These are phyloP conservation scores for Acanthochromis polyacanthus DNA, from an alignment of 2,113 vertebrate genomes.

Conservation along the genomic window DNA sequence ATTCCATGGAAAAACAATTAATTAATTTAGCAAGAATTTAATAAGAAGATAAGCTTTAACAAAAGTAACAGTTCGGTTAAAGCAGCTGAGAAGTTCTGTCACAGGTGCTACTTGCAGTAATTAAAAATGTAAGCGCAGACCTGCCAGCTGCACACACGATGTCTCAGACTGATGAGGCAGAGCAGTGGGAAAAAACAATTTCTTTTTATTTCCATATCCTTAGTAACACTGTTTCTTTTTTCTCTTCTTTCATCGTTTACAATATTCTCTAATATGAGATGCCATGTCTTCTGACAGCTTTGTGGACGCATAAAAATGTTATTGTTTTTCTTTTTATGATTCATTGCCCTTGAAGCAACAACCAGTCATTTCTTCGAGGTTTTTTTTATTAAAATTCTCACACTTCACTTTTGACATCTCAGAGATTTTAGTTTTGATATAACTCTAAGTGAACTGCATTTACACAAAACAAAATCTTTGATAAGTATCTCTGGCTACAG, in stretches of 20 bases:
- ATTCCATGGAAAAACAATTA: no score
- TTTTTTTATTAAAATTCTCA: neutral
- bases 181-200: neutral
- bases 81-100: no score
- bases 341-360: constrained; percentile 2
- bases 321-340: neutral
- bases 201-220: no score
- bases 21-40: no score
- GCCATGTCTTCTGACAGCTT: neutral
- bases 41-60: no score
- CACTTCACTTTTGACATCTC: neutral
- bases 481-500: neutral
- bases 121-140: no score
- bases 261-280: neutral
- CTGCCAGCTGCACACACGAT: no score
- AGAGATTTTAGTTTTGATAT: neutral
- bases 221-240: no score
- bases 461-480: neutral
- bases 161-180: neutral
- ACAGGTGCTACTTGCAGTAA: no score
- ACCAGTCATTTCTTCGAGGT: neutral
- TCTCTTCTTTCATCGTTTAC: neutral
- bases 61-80: no score
- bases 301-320: neutral
- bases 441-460: neutral